phyloP scores from a whole-genome alignment of 2,113 vertebrate species.

The Holacanthus passer region DNA sequence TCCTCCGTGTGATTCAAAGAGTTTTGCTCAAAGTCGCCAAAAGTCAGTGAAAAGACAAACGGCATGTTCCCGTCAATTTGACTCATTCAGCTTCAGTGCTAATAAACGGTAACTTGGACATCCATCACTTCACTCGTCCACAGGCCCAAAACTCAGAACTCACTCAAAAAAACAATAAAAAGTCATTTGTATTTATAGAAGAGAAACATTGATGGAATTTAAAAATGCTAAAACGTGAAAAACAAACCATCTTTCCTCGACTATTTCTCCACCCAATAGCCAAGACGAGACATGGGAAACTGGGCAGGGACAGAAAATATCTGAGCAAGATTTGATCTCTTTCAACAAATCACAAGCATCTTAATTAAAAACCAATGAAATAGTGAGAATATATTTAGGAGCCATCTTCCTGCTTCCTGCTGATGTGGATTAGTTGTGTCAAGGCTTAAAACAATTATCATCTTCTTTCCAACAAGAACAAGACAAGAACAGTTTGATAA shows the following conservation, averaged over 20 bases:
- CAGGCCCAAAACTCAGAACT: not conserved
- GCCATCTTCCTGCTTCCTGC: not conserved
- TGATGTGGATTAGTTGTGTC: not conserved
- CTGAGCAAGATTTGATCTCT: not conserved
- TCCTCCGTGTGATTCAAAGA: not conserved
- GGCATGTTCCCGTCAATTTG: not conserved
- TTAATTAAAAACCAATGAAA: not conserved
- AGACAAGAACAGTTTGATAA: not conserved
- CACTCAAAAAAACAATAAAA: not conserved
- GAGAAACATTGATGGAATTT: not conserved
- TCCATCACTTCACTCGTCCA: not conserved
- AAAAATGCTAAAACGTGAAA: not conserved
- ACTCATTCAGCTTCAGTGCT: not conserved
- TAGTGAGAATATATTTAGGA: not conserved
- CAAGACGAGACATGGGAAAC: not conserved
- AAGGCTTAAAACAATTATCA: not conserved
- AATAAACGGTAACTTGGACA: not conserved
- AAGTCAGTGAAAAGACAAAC: constrained; percentile 5
- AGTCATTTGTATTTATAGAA: not conserved
- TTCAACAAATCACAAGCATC: not conserved
- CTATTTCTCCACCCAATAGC: not conserved
- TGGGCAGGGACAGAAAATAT: not conserved
- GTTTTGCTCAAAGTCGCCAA: not conserved
- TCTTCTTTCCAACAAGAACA: too few species aligned
- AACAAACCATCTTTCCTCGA: not conserved